Evolutionary conservation across 2,888 invertebrate species (phyloP), one percentile per base, ranked within the genome.

Genomic region (Sicus ferrugineus): DNA sequence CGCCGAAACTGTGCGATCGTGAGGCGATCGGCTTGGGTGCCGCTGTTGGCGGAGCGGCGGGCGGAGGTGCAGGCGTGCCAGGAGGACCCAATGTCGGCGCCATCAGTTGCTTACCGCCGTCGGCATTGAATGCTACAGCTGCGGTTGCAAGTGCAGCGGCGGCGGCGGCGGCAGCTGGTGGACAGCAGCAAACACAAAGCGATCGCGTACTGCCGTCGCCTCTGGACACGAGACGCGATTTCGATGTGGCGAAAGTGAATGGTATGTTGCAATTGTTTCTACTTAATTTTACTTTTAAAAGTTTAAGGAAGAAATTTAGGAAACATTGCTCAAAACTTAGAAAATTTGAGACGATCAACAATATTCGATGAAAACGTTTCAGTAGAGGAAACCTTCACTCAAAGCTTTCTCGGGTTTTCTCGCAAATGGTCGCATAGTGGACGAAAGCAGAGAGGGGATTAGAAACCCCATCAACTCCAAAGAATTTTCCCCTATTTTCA

Each of bases 231-330:
- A 78, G 83, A 54, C 82, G 84, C 68, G 86, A 86, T 50, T 86
- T 85, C 73, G 86, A 86, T 77, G 79, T 85, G 74, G 80, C 84
- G 74, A 86, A 86, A 82, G 83, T 85, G 69, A 86, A 85, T 80
- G 83, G 86, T 86, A 78, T 85, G 86, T 85, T n/a, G n/a, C n/a
- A n/a, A n/a, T n/a, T n/a, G n/a, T n/a, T n/a, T n/a, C n/a, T n/a
- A n/a, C n/a, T n/a, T n/a, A n/a, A n/a, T n/a, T n/a, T n/a, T n/a
- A n/a, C n/a, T n/a, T n/a, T n/a, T n/a, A n/a, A n/a, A n/a, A n/a
- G n/a, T n/a, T n/a, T n/a, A n/a, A n/a, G n/a, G n/a, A n/a, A n/a
- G n/a, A n/a, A n/a, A n/a, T n/a, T n/a, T n/a, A n/a, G n/a, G n/a
- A n/a, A n/a, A n/a, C n/a, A n/a, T n/a, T n/a, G n/a, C n/a, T n/a